These are phyloP conservation scores for Chitala chitala DNA, from an alignment of 2,113 vertebrate genomes.

Conservation along the genomic window DNA sequence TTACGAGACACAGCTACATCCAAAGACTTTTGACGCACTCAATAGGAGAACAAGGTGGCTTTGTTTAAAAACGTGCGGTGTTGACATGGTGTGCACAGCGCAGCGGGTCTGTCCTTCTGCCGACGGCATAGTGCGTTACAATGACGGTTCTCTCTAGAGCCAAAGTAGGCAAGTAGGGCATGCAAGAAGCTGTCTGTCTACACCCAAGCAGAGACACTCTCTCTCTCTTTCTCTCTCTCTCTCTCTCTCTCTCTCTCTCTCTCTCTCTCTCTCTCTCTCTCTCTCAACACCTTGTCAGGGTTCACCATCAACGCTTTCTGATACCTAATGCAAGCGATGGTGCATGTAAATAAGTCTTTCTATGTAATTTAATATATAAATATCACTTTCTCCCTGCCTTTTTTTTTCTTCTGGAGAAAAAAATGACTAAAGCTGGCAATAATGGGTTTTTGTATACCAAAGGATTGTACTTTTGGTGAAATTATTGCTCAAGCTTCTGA, in stretches of 20 bases:
- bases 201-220: slow-evolving; percentile 14
- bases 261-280: too few relatives aligned
- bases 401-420: neutral
- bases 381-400: slow-evolving; percentile 26
- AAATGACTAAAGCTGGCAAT: slow-evolving; percentile 49
- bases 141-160: neutral
- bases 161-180: too few relatives aligned
- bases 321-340: slow-evolving; percentile 21
- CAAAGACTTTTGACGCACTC: neutral
- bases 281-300: slow-evolving; percentile 24
- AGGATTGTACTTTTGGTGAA: slow-evolving; percentile 62
- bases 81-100: neutral
- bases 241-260: slow-evolving; percentile 26
- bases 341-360: slow-evolving; percentile 46
- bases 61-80: neutral
- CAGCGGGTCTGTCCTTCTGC: too few relatives aligned
- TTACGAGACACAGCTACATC: slow-evolving; percentile 1
- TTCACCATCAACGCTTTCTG: slow-evolving; percentile 43
- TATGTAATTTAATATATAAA: slow-evolving; percentile 7
- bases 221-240: too few relatives aligned
- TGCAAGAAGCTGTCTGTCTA: neutral
- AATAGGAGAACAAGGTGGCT: neutral
- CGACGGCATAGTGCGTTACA: neutral
- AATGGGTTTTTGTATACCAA: slow-evolving; percentile 59
- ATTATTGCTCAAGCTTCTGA: slow-evolving; percentile 52